phyloP scores from a whole-genome alignment of 2,113 vertebrate genomes.

The Chunga burmeisteri region DNA sequence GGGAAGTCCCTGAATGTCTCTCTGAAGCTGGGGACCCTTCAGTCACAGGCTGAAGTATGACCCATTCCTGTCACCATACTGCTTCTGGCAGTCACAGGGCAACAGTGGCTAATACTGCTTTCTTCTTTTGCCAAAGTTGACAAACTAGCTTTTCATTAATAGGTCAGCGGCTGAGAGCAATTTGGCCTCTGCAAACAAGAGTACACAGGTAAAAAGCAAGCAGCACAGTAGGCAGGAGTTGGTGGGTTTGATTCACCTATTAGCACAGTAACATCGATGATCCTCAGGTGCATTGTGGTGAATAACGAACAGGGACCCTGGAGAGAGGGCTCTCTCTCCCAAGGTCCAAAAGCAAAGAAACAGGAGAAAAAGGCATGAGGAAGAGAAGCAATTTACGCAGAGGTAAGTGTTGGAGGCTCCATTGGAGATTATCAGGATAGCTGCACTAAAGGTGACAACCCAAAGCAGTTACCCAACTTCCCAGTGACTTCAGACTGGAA shows the following conservation, averaged over 20 bases:
- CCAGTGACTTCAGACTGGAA: background rate
- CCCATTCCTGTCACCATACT: background rate
- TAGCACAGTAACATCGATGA: background rate
- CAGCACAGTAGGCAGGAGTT: background rate
- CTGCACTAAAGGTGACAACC: background rate
- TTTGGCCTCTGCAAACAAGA: background rate
- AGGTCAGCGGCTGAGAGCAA: background rate
- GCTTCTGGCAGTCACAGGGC: background rate
- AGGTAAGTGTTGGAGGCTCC: background rate
- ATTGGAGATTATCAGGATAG: background rate
- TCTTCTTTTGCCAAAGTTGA: background rate
- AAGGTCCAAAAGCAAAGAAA: background rate
- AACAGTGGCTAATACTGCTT: background rate
- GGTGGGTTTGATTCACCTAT: background rate
- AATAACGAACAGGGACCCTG: background rate
- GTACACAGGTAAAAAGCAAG: background rate
- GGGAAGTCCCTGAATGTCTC: conserved; percentile 43
- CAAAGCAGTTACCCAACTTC: background rate
- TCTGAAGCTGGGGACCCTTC: background rate
- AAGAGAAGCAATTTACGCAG: background rate
- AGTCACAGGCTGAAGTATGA: background rate
- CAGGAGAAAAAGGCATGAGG: background rate
- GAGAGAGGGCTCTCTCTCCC: background rate
- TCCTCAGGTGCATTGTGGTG: background rate
- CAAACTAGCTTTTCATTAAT: background rate